Evolutionary conservation across 1,140 invertebrate species (phyloP).

Genomic region (Apis cerana): DNA sequence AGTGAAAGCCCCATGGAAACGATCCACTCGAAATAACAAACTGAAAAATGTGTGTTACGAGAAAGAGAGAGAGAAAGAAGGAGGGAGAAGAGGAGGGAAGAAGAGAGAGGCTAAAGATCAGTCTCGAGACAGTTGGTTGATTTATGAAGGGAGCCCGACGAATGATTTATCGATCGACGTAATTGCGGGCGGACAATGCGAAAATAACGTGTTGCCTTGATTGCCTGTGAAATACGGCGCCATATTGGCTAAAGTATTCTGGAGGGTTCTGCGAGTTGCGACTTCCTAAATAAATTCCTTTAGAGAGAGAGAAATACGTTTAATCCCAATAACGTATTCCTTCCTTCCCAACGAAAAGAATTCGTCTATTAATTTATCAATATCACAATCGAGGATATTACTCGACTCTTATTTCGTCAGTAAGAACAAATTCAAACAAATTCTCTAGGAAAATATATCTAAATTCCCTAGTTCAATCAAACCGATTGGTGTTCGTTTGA

Average conservation of each 20-base stretch:
- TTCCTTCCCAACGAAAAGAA: background rate
- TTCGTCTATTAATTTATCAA: no score
- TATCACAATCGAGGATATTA: no score
- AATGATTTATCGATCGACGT: constrained; percentile 19
- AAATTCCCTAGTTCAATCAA: no score
- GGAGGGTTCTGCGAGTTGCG: background rate
- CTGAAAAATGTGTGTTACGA: background rate
- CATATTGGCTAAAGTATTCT: background rate
- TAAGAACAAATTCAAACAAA: no score
- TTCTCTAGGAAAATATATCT: no score
- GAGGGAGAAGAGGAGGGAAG: background rate
- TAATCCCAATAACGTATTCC: no score
- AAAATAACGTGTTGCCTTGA: background rate
- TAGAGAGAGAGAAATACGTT: no score
- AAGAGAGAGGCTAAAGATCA: constrained; percentile 29
- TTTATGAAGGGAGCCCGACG: constrained; percentile 17
- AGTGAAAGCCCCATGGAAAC: constrained; percentile 27
- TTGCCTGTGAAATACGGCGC: background rate
- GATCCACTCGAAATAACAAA: constrained; percentile 6
- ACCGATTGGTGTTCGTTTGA: no score
- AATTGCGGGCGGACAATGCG: background rate
- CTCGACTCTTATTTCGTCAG: no score
- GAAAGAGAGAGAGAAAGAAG: background rate
- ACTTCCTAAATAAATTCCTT: background rate
- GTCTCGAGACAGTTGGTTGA: constrained; percentile 24